These are phyloP conservation scores for Chrysotoxum bicinctum DNA, from an alignment of 2,888 invertebrate genomes.

Conservation along the genomic window DNA sequence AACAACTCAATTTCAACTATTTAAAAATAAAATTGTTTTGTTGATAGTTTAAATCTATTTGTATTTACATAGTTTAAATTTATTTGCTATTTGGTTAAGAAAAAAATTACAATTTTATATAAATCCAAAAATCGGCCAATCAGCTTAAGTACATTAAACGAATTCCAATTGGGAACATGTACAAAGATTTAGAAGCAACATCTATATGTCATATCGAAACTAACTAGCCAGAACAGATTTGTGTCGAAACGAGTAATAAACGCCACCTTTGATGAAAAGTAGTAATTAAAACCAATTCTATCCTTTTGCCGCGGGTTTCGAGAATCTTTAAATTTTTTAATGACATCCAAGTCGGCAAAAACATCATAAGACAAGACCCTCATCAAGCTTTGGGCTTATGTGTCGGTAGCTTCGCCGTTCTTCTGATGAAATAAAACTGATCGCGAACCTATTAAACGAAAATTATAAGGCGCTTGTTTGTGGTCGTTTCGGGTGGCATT, in stretches of 20 bases:
- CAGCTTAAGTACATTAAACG: no score
- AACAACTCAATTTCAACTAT: no score
- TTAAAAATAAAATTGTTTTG: no score
- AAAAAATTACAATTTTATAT: no score
- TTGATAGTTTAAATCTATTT: no score
- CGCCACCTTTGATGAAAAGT: conserved; percentile 59
- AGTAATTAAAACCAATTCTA: conserved; percentile 55
- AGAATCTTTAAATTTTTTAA: conserved; percentile 29
- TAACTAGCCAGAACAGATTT: not conserved
- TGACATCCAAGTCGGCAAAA: conserved; percentile 14
- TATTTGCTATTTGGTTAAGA: no score
- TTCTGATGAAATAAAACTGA: conserved; percentile 36
- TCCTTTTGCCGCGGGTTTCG: conserved; percentile 22
- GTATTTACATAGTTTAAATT: no score
- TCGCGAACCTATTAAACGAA: conserved; percentile 58
- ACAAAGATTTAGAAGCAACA: no score
- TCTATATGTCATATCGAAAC: not conserved
- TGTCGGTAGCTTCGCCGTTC: not conserved
- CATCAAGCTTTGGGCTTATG: conserved; percentile 6
- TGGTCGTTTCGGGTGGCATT: conserved; percentile 59
- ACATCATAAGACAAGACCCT: conserved; percentile 14
- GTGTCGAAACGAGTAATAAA: conserved; percentile 50
- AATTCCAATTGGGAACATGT: no score
- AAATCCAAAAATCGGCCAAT: no score
- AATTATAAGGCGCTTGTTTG: conserved; percentile 69